Percentiles rank a stretch among this genome's conserved stretches.
Conservation (phyloP, 2,113 vertebrate species). For the Bolborhynchus lineola region DNA sequence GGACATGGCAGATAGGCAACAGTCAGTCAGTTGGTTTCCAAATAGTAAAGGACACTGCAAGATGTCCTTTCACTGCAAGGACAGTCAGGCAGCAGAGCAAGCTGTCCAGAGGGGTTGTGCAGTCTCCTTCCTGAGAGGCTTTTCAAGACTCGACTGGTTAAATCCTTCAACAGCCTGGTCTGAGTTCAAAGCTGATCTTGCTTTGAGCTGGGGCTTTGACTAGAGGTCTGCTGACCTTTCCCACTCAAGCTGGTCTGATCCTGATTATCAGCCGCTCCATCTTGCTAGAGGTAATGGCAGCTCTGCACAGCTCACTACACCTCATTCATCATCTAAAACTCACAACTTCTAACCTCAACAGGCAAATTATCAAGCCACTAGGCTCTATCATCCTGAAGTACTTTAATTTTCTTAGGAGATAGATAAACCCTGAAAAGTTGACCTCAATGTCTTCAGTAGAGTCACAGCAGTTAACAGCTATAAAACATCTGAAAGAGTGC, state of each 20-base stretch:
- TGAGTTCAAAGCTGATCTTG: neutral
- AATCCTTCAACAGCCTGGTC: accelerated
- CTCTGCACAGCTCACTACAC: neutral
- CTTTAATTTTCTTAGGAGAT: neutral
- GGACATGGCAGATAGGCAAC: neutral
- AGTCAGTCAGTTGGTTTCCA: neutral
- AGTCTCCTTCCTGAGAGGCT: neutral
- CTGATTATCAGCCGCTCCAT: neutral
- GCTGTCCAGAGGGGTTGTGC: neutral
- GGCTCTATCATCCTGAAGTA: neutral
- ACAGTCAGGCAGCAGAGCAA: neutral
- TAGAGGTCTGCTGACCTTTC: neutral
- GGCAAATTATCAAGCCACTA: neutral
- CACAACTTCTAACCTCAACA: neutral
- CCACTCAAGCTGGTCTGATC: neutral
- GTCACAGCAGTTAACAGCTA: neutral
- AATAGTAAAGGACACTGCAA: neutral
- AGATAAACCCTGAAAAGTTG: neutral
- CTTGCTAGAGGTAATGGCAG: neutral
- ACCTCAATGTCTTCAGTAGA: neutral
- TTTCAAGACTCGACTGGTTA: neutral
- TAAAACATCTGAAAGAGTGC: neutral
- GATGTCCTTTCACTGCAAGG: neutral
- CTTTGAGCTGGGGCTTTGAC: neutral
- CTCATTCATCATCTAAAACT: neutral